Percentiles rank a stretch among this genome's conserved stretches.
Evolutionary conservation across 2,113 vertebrate species (phyloP).

Genomic region (Hippocampus guttulatus): DNA sequence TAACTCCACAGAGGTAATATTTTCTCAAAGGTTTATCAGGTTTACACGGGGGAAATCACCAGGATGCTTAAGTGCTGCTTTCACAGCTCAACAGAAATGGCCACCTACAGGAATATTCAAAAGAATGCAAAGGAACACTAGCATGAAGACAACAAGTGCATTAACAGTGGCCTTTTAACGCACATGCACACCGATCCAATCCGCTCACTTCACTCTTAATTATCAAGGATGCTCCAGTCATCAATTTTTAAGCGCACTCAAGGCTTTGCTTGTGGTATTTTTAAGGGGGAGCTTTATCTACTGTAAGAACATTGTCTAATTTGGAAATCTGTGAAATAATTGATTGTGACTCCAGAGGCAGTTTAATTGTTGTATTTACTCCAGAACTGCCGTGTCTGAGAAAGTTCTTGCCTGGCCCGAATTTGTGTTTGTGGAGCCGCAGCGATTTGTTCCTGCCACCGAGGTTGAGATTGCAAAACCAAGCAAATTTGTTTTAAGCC

Average conservation of each 20-base stretch:
- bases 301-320: slow-evolving; percentile 61
- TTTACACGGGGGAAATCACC: slow-evolving; percentile 43
- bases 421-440: neutral
- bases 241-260: slow-evolving; percentile 62
- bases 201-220: slow-evolving; percentile 61
- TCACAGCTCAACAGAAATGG: slow-evolving; percentile 51
- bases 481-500: neutral
- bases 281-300: slow-evolving; percentile 61
- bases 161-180: slow-evolving; percentile 8
- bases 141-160: slow-evolving; percentile 20
- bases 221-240: slow-evolving; percentile 56
- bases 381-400: slow-evolving; percentile 50
- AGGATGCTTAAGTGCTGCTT: slow-evolving; percentile 40
- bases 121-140: slow-evolving; percentile 26
- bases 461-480: neutral
- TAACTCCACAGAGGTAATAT: too few species aligned
- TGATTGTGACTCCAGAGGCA: slow-evolving; percentile 50
- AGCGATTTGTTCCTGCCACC: too few species aligned
- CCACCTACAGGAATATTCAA: slow-evolving; percentile 30
- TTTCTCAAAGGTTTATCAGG: too few species aligned
- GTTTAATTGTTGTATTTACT: slow-evolving; percentile 55
- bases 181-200: slow-evolving; percentile 22
- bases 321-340: slow-evolving; percentile 59
- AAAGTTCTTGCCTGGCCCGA: slow-evolving; percentile 14
- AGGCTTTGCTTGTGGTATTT: slow-evolving; percentile 64